Conservation (phyloP, 1,140 invertebrate genomes). For the Plutomurus gul region DNA sequence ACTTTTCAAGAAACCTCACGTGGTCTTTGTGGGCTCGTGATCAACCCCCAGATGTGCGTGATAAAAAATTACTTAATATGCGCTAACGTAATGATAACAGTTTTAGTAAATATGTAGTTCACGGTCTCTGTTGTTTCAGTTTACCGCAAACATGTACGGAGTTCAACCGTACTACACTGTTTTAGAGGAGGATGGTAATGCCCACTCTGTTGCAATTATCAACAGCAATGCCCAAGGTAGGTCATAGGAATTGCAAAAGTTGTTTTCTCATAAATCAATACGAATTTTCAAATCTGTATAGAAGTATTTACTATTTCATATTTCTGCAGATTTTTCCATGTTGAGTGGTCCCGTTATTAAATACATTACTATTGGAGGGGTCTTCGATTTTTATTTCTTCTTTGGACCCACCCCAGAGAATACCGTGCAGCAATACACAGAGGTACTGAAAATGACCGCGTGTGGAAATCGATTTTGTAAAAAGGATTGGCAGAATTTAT, state of each 20-base stretch:
- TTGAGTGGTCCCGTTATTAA: conserved; percentile 56
- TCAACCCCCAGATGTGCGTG: conserved; percentile 39
- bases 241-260: background rate
- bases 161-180: conserved; percentile 62
- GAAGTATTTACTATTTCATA: background rate
- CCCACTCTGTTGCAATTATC: conserved; percentile 46
- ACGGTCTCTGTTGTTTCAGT: background rate
- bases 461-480: too few relatives aligned
- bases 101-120: background rate
- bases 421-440: conserved; percentile 61
- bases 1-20: background rate
- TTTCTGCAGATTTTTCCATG: conserved; percentile 54
- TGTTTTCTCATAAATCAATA: background rate
- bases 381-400: conserved; percentile 59
- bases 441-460: too few relatives aligned
- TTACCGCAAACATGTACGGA: conserved; percentile 58
- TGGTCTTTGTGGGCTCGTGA: conserved; percentile 39
- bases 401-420: conserved; percentile 58
- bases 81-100: background rate
- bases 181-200: conserved; percentile 58
- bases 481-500: background rate
- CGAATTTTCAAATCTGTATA: background rate
- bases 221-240: conserved; percentile 53
- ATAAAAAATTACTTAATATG: background rate
- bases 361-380: conserved; percentile 58